Evolutionary conservation across 2,113 vertebrate species (phyloP).

Genomic region (Dicrurus megarhynchus): DNA sequence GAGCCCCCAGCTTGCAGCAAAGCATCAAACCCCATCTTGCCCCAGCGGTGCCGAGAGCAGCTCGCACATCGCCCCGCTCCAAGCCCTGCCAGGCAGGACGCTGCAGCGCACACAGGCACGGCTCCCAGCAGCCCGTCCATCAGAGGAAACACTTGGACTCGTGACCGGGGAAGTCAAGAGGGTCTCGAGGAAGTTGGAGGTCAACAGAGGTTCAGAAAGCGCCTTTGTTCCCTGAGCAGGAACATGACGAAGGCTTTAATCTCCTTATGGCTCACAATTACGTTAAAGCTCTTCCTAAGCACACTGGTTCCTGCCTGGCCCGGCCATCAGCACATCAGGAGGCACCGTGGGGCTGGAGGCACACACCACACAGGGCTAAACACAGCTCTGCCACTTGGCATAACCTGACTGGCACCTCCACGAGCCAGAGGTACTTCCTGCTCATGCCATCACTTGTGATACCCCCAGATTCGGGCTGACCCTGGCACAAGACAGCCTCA

Average conservation of each 20-base stretch:
- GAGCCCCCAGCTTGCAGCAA: background rate
- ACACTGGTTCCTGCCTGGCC: background rate
- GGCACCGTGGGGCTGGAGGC: background rate
- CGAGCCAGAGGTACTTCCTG: rapidly evolving
- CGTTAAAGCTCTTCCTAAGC: constrained; percentile 24
- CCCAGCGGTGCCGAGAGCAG: rapidly evolving
- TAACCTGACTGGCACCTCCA: background rate
- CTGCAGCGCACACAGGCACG: rapidly evolving
- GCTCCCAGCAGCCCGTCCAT: background rate
- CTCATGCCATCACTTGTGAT: background rate
- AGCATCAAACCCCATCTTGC: background rate
- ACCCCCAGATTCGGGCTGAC: rapidly evolving
- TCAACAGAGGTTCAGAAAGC: constrained; percentile 30
- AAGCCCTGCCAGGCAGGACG: background rate
- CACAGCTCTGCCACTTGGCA: background rate
- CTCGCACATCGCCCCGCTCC: rapidly evolving
- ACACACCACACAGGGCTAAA: background rate
- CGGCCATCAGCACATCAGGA: background rate
- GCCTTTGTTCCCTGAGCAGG: constrained; percentile 30
- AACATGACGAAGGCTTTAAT: constrained; percentile 10
- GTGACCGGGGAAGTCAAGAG: background rate
- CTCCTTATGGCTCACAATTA: background rate
- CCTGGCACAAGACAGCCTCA: background rate
- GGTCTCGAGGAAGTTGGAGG: constrained; percentile 32
- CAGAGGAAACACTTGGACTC: background rate